A percentile compares a stretch with the other conserved stretches of the same genome.
These are phyloP conservation scores for Sebastes nivosus DNA, from an alignment of 2,797 vertebrate species.

Conservation along the genomic window DNA sequence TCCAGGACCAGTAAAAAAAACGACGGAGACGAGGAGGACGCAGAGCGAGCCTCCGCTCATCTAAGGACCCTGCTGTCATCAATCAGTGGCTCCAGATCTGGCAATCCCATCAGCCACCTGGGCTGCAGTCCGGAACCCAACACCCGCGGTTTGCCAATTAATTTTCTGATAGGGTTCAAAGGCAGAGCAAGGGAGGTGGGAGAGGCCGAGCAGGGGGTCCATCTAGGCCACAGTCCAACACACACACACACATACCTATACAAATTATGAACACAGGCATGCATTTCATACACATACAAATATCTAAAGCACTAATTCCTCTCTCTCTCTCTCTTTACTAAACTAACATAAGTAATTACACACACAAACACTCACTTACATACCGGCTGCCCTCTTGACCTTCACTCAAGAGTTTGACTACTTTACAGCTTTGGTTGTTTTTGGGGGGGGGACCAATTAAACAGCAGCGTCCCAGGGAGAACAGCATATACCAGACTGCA, in stretches of 20 bases:
- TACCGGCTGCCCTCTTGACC: constrained; percentile 63
- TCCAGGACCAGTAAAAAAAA: constrained; percentile 46
- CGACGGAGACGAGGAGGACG: background rate
- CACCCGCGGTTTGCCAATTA: constrained; percentile 75
- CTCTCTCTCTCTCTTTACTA: background rate
- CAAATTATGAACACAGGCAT: background rate
- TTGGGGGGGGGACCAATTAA: constrained; percentile 67
- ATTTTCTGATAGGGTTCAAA: constrained; percentile 76
- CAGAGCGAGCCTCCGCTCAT: constrained; percentile 55
- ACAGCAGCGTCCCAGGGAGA: constrained; percentile 49
- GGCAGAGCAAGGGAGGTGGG: constrained; percentile 54
- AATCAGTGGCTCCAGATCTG: constrained; percentile 80
- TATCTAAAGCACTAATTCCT: background rate
- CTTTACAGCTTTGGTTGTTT: constrained; percentile 65
- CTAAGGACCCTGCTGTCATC: constrained; percentile 77
- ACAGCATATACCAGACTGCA: constrained; percentile 27
- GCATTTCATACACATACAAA: background rate
- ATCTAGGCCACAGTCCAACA: constrained; percentile 28
- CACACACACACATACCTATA: constrained; percentile 10
- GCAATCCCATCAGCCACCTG: constrained; percentile 85
- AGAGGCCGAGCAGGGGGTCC: constrained; percentile 36
- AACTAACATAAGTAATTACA: constrained; percentile 22
- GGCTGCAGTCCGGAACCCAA: constrained; percentile 61
- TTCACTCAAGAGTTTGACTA: constrained; percentile 51
- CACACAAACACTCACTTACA: constrained; percentile 7